Base-by-base conservation (phyloP, 1,140 invertebrate species). In the Probaryconus sp. region DNA sequence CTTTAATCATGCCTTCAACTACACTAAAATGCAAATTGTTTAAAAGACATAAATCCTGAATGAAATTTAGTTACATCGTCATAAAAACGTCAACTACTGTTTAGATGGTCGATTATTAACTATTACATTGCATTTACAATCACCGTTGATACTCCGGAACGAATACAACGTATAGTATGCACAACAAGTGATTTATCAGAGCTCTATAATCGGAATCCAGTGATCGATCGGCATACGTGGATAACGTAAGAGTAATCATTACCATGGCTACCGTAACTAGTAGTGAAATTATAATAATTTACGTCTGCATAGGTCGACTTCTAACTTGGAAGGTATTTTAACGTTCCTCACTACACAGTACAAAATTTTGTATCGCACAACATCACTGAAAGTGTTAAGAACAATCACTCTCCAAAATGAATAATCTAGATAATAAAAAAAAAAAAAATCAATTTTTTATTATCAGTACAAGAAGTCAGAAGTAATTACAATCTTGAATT, bases 231-330 rank as follows among this genome's bases (percentile, higher is more conserved):
- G 42, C 53, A 53, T 56, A 75, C 77, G 68, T 60, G 72, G 75
- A 63, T 75, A 79, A 70, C 69, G 50, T 76, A 80, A 79, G 65
- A 78, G 72, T 72, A 70, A 76, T 80, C 68, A 74, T 80, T 80
- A 78, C 71, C 72, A 65, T 76, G 70, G 78, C 76, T 79, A 78
- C 77, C 73, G 72, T 71, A 77, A 76, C 77, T 50, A 43, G 48
- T 64, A 75, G 60, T 74, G 76, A 80, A 80, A 80, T 79, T 80
- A 77, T 55, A 70, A 75, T 67, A 30, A 65, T 51, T 64, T 50
- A 38, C 47, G 58, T 43, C 37, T 38, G 47, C 5, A 9, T 6
- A 14, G 37, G 6, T 24, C 13, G 40, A 40, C 20, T 40, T 7
- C 24, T 48, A 61, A 61, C 31, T 40, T 16, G 14, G 31, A n/a